A percentile compares a stretch with the other conserved stretches of the same genome.
These are phyloP conservation scores for Serinus canaria DNA, from an alignment of 2,113 vertebrate species.

Conservation along the genomic window DNA sequence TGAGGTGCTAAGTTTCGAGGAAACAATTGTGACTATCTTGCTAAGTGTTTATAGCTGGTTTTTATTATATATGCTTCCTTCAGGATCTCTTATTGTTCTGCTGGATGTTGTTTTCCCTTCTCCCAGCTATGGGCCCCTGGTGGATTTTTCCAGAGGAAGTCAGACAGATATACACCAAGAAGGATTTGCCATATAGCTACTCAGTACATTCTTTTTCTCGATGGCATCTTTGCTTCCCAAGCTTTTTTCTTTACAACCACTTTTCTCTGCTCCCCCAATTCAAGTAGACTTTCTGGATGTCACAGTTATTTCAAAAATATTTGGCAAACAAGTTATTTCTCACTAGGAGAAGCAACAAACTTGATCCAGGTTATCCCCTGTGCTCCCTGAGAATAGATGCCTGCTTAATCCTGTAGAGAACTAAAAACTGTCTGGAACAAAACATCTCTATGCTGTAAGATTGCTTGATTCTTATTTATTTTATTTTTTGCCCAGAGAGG, in stretches of 20 bases:
- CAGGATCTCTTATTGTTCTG: not conserved
- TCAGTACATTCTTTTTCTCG: not conserved
- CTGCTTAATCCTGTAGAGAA: constrained; percentile 21
- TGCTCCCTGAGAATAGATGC: constrained; percentile 2
- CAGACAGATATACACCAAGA: not conserved
- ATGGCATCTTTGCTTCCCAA: not conserved
- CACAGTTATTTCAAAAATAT: not conserved
- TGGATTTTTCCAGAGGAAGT: not conserved
- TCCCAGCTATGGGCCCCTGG: not conserved
- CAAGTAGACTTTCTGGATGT: not conserved
- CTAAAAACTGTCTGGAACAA: constrained; percentile 20
- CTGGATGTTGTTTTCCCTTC: not conserved
- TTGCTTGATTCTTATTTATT: constrained; percentile 32
- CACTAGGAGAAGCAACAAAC: not conserved
- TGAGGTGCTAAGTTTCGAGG: not conserved
- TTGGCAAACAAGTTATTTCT: constrained; percentile 31
- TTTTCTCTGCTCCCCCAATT: not conserved
- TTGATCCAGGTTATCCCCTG: constrained; percentile 31
- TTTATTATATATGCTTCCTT: not conserved
- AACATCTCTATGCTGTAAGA: not conserved
- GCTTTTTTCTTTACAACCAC: not conserved
- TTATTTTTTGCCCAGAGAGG: not conserved
- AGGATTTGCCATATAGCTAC: not conserved
- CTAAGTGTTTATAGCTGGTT: not conserved
- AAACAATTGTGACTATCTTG: not conserved